These are phyloP conservation scores for Drosophila teissieri DNA, from an alignment of 1,140 invertebrate genomes.

Conservation along the genomic window DNA sequence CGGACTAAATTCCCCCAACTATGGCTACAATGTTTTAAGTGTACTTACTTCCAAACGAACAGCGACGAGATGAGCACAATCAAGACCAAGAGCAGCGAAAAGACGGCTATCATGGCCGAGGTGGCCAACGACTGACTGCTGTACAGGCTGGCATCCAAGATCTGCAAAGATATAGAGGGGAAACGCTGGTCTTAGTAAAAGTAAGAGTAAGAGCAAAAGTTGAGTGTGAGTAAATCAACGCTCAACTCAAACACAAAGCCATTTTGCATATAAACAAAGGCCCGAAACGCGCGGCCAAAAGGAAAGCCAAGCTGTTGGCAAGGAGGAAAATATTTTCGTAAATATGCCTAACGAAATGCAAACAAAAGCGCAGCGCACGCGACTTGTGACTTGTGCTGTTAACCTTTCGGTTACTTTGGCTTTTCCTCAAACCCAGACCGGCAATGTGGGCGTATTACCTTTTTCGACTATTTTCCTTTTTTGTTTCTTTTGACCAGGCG, in stretches of 20 bases:
- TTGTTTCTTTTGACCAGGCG: conserved; percentile 19
- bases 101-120: conserved; percentile 90
- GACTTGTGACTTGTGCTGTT: conserved; percentile 62
- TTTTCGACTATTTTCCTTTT: conserved; percentile 8
- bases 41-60: conserved; percentile 92
- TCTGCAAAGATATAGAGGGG: conserved; percentile 87
- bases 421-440: conserved; percentile 6
- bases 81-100: conserved; percentile 89
- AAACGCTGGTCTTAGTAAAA: conserved; percentile 53
- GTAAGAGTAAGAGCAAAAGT: conserved; percentile 68
- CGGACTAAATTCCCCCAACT: too few relatives aligned
- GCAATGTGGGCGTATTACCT: conserved; percentile 41
- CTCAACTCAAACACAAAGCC: conserved; percentile 74
- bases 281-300: conserved; percentile 24
- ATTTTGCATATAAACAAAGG: conserved; percentile 72
- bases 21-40: not conserved
- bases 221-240: conserved; percentile 65
- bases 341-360: conserved; percentile 83
- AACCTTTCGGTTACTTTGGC: conserved; percentile 67
- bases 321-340: conserved; percentile 56
- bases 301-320: conserved; percentile 14
- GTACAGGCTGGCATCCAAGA: conserved; percentile 91
- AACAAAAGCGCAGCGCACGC: conserved; percentile 72
- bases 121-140: conserved; percentile 91
- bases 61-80: conserved; percentile 90